Conservation (phyloP, 2,797 vertebrate species). For the Chiroxiphia lanceolata region DNA sequence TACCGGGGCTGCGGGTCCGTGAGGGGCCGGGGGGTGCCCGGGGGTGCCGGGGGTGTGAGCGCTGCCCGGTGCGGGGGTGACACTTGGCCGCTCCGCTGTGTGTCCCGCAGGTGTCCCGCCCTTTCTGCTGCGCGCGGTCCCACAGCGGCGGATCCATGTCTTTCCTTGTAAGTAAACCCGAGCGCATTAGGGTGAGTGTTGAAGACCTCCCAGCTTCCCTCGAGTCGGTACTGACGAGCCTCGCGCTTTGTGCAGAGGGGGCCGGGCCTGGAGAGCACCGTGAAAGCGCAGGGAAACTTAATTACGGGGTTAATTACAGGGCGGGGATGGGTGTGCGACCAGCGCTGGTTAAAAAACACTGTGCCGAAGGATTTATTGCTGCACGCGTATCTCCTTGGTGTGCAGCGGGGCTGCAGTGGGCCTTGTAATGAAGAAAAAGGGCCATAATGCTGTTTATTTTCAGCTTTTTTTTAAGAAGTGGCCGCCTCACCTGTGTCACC, state of each 20-base stretch:
- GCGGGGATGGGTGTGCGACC: fast-evolving
- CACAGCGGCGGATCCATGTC: constrained; percentile 77
- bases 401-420: fast-evolving
- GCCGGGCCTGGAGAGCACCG: background rate
- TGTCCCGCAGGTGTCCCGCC: background rate
- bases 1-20: too few relatives aligned
- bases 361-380: too few relatives aligned
- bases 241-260: background rate
- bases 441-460: fast-evolving
- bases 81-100: background rate
- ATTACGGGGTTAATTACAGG: fast-evolving
- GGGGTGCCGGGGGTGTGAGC: background rate
- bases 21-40: background rate
- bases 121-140: background rate
- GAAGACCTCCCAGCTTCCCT: constrained; percentile 54
- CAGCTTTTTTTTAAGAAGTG: background rate
- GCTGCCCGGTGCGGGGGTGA: background rate
- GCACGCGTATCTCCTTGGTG: fast-evolving
- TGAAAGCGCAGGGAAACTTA: fast-evolving
- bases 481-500: background rate
- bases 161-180: constrained; percentile 85
- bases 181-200: constrained; percentile 81
- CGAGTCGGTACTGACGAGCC: background rate
- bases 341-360: background rate
- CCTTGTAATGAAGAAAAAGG: fast-evolving